Percentiles rank a stretch among this genome's conserved stretches.
phyloP scores from a whole-genome alignment of 2,113 vertebrate species.

The Crotalus horridus region DNA sequence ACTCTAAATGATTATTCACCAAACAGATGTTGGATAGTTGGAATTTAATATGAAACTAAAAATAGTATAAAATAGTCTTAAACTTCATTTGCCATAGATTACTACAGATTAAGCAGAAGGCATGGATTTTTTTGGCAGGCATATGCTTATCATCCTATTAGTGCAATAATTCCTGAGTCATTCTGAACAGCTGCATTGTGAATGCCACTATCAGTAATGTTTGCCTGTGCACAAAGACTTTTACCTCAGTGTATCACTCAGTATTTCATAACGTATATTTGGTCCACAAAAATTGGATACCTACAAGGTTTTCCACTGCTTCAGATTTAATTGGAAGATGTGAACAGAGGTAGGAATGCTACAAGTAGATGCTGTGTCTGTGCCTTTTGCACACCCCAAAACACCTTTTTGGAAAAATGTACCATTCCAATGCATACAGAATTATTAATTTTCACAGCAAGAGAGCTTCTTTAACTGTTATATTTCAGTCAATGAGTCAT shows the following conservation, averaged over 20 bases:
- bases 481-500: not conserved
- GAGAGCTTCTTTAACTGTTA: not conserved
- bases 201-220: not conserved
- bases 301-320: not conserved
- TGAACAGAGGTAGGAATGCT: not conserved
- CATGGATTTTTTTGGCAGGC: not conserved
- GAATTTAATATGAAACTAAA: not conserved
- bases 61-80: not conserved
- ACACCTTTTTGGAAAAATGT: not conserved
- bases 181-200: not conserved
- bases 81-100: not conserved
- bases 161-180: not conserved
- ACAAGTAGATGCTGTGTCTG: not conserved
- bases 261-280: not conserved
- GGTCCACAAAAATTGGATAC: not conserved
- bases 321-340: not conserved
- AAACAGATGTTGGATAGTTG: not conserved
- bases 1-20: not conserved
- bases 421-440: not conserved
- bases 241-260: not conserved
- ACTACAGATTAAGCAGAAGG: not conserved
- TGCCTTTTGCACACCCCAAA: not conserved
- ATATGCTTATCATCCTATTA: not conserved
- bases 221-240: not conserved
- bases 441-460: not conserved